Evolutionary conservation across 2,888 invertebrate genomes (phyloP), one percentile per base, ranked within the genome.

Genomic region (Dryocosmus kuriphilus): DNA sequence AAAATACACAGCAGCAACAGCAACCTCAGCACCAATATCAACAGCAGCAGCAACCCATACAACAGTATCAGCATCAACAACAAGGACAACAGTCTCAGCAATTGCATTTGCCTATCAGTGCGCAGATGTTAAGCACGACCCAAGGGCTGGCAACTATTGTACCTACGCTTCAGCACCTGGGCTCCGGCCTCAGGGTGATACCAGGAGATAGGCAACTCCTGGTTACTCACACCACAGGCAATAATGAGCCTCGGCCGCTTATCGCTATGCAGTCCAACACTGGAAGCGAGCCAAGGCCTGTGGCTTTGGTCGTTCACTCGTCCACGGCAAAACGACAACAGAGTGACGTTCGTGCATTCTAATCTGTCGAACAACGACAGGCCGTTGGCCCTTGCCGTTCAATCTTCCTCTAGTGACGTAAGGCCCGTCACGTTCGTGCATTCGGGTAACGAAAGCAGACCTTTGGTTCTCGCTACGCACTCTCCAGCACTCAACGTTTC

Each of bases 361-460:
- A 89, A 89, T 86, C 85, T 91, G 78, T 88, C 90, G 55, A 90
- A 85, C 86, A 91, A 88, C 84, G 91, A 91, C 71, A 88, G 91
- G 83, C 92, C 91, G 46, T 82, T 92, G 79, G 90, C 92, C 57
- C 85, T 92, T 27, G 91, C 91, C n/a, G 91, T 92, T 46, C 91
- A 91, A 77, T 90, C 91, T 19, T 86, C 89, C 63, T 86, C 90
- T 7, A 90, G 84, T 81, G 90, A 90, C 79, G 90, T 89, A 65
- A 87, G 90, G 82, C 91, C 91, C 32, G 89, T 91, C 62, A 89
- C 91, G 67, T 91, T 91, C 67, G 91, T 91, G 61, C 90, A 90
- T 77, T 91, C 91, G 35, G 88, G 89, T 60, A 91, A 90, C 83
- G 90, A 91, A 78, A 89, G 88, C 71, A 86, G 91, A 79, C 89